These are phyloP conservation scores for Nesospiza acunhae DNA, from an alignment of 2,113 vertebrate genomes.

Conservation along the genomic window DNA sequence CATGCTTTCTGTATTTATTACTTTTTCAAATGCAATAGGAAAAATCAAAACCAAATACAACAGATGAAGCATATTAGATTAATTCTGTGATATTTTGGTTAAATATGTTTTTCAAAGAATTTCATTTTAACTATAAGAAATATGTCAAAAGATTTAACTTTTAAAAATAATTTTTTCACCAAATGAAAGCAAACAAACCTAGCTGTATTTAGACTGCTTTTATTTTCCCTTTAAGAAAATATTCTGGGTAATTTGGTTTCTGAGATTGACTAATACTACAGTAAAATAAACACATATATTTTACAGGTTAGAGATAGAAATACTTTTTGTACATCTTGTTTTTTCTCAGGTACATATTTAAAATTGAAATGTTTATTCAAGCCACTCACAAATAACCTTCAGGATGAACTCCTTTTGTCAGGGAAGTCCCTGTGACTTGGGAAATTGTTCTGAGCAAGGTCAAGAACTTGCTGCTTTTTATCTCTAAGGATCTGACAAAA, in stretches of 20 bases:
- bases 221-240: neutral
- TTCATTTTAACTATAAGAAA: neutral
- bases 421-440: neutral
- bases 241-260: neutral
- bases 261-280: neutral
- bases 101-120: neutral
- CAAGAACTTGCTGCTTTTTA: neutral
- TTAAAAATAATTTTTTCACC: neutral
- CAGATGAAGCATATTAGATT: neutral
- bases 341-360: neutral
- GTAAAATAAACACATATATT: neutral
- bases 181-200: neutral
- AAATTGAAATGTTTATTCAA: neutral
- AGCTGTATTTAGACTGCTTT: neutral
- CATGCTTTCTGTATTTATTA: neutral
- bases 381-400: neutral
- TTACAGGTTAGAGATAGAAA: neutral
- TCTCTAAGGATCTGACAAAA: neutral
- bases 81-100: neutral
- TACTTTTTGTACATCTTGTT: neutral
- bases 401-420: neutral
- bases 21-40: neutral
- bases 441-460: neutral
- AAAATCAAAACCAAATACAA: neutral
- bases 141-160: neutral